Percentiles rank a stretch among this genome's conserved stretches.
Evolutionary conservation across 2,888 invertebrate species (phyloP).

Genomic region (Agrochola circellaris): DNA sequence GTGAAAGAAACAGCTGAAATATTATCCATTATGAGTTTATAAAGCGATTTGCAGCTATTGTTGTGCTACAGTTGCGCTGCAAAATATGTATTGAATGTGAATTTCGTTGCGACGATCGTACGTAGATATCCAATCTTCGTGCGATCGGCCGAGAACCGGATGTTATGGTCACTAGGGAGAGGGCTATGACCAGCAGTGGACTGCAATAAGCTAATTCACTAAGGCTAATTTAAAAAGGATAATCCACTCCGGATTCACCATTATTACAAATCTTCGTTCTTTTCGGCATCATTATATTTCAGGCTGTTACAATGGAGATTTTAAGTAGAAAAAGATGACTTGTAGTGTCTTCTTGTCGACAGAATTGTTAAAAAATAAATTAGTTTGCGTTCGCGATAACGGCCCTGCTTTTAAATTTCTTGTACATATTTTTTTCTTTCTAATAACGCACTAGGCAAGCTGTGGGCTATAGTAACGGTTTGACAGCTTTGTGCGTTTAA

Average conservation of each 20-base stretch:
- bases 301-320: no score
- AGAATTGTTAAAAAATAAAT: neutral
- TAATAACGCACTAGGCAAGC: constrained; percentile 35
- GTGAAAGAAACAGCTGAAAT: neutral
- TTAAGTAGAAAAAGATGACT: neutral
- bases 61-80: neutral
- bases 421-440: neutral
- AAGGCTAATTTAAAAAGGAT: no score
- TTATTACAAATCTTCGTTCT: neutral
- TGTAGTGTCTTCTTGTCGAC: neutral
- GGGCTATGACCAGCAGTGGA: no score
- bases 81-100: neutral
- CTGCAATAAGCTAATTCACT: no score
- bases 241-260: no score
- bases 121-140: no score
- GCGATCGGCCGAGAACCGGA: neutral
- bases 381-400: constrained; percentile 4
- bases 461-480: neutral
- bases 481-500: constrained; percentile 11
- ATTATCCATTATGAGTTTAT: neutral
- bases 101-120: neutral
- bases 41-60: neutral
- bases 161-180: neutral
- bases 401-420: constrained; percentile 17
- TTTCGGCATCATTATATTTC: neutral